phyloP scores from a whole-genome alignment of 2,888 invertebrate genomes.

The Catocala nupta region DNA sequence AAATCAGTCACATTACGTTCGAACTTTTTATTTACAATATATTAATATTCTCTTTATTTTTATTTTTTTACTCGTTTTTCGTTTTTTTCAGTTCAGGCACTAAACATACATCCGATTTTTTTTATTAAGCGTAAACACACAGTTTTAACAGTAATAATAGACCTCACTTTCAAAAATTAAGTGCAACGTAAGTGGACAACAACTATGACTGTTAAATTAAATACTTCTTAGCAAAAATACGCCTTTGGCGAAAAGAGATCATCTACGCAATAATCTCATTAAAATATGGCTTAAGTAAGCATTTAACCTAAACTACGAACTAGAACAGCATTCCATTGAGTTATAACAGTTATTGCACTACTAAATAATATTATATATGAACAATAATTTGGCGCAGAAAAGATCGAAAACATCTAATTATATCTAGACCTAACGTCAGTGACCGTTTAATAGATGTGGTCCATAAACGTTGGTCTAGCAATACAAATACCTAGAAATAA shows the following conservation, averaged over 20 bases:
- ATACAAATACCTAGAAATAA: slow-evolving; percentile 35
- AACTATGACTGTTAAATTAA: slow-evolving; percentile 56
- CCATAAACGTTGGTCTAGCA: slow-evolving; percentile 9
- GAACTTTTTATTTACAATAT: slow-evolving; percentile 86
- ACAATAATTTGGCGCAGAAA: slow-evolving; percentile 49
- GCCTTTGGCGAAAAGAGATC: slow-evolving; percentile 78
- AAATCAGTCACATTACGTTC: slow-evolving; percentile 61
- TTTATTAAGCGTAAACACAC: slow-evolving; percentile 67
- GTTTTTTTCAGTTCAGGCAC: slow-evolving; percentile 80
- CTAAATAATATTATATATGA: slow-evolving; percentile 51
- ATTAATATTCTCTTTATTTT: slow-evolving; percentile 81
- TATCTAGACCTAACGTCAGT: slow-evolving; percentile 11
- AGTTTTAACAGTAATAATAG: slow-evolving; percentile 59
- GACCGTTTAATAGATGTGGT: slow-evolving; percentile 2
- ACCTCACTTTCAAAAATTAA: slow-evolving; percentile 76
- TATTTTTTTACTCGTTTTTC: slow-evolving; percentile 65
- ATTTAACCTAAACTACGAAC: slow-evolving; percentile 58
- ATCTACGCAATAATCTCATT: slow-evolving; percentile 74
- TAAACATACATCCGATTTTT: slow-evolving; percentile 66
- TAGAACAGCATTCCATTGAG: slow-evolving; percentile 57
- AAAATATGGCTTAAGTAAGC: slow-evolving; percentile 69
- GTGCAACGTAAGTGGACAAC: slow-evolving; percentile 50
- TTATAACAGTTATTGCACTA: slow-evolving; percentile 64
- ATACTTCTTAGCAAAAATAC: slow-evolving; percentile 65
- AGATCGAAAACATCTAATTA: slow-evolving; percentile 20